Percentiles rank a stretch among this genome's conserved stretches.
These are phyloP conservation scores for Propsilocerus akamusi DNA, from an alignment of 1,140 invertebrate species.

Conservation along the genomic window DNA sequence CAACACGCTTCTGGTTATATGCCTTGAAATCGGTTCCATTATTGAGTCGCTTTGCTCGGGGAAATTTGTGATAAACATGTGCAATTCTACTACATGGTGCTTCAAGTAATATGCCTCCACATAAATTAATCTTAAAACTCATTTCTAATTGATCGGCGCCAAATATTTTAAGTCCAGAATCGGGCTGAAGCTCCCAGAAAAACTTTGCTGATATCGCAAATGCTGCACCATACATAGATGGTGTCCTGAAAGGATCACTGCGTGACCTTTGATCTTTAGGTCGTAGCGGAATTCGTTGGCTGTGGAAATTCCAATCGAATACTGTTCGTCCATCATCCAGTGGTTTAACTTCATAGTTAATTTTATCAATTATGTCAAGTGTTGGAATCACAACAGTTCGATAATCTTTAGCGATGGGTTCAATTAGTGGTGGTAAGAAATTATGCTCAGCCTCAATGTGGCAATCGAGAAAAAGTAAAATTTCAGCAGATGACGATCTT, in stretches of 20 bases:
- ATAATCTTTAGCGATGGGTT: constrained; percentile 51
- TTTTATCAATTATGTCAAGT: constrained; percentile 63
- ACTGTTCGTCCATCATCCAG: constrained; percentile 64
- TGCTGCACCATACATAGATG: constrained; percentile 90
- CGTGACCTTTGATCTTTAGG: constrained; percentile 49
- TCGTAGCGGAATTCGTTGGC: constrained; percentile 59
- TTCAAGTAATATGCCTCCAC: constrained; percentile 77
- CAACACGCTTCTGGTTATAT: constrained; percentile 49
- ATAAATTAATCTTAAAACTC: constrained; percentile 87
- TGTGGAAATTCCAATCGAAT: constrained; percentile 75
- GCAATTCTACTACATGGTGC: constrained; percentile 88
- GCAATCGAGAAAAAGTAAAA: constrained; percentile 84
- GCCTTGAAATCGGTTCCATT: background rate
- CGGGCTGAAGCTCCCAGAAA: constrained; percentile 93
- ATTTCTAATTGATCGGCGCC: constrained; percentile 96
- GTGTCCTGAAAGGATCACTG: constrained; percentile 56
- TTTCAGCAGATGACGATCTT: constrained; percentile 55
- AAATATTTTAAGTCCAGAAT: constrained; percentile 80
- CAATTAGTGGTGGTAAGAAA: constrained; percentile 57
- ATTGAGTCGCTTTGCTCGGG: background rate
- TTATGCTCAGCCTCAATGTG: constrained; percentile 80
- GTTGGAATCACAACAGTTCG: constrained; percentile 68
- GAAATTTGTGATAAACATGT: constrained; percentile 71
- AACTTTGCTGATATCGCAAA: constrained; percentile 82
- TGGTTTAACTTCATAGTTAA: constrained; percentile 55